Percentiles rank a stretch among this genome's conserved stretches.
These are phyloP conservation scores for Drosophila repleta DNA, from an alignment of 1,140 invertebrate species.

Conservation along the genomic window DNA sequence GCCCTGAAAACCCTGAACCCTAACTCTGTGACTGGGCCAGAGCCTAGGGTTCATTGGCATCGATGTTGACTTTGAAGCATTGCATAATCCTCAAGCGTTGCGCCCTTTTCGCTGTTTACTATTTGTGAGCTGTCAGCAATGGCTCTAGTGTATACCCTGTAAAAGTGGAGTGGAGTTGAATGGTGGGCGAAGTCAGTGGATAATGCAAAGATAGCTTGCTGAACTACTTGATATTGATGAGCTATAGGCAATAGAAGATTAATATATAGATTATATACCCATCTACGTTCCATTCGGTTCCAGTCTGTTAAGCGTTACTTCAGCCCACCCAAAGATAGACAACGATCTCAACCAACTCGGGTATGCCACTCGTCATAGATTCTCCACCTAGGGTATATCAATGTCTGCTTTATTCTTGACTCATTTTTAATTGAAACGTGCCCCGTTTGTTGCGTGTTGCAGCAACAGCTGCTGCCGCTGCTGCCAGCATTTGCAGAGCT, in stretches of 20 bases:
- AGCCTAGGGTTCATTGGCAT: conserved; percentile 25
- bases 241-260: no score
- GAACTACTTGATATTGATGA: no score
- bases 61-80: conserved; percentile 19
- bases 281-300: no score
- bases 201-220: no score
- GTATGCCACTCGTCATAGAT: no score
- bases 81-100: conserved; percentile 27
- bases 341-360: no score
- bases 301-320: no score
- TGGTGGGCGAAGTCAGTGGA: no score
- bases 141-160: neutral
- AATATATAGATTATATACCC: no score
- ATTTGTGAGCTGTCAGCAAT: neutral
- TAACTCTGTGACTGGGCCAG: neutral
- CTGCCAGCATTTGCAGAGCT: conserved; percentile 6
- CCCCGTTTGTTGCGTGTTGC: conserved; percentile 41
- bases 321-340: no score
- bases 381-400: conserved; percentile 1
- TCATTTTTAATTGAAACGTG: conserved; percentile 48
- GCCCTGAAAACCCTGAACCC: conserved; percentile 1
- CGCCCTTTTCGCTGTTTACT: conserved; percentile 1
- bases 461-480: conserved; percentile 23
- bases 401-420: neutral
- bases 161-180: neutral